A percentile compares a stretch with the other conserved stretches of the same genome.
Conservation (phyloP, 2,113 vertebrate species). For the Xiphophorus hellerii region DNA sequence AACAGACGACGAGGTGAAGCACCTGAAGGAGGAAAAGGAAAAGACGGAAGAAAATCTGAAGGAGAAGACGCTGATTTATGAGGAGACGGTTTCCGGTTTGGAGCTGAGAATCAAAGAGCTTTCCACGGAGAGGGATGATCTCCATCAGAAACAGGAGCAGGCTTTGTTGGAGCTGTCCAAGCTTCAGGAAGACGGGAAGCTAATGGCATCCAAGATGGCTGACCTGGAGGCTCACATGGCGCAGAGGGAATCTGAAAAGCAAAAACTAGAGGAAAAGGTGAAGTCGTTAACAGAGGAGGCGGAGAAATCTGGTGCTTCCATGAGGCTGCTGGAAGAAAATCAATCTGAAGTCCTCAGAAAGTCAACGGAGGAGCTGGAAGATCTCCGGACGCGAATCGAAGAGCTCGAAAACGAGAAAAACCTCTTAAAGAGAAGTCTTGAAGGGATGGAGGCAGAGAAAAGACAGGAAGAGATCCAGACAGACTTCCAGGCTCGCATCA, state of each 20-base stretch:
- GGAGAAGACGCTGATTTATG: conserved; percentile 64
- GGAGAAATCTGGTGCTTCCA: conserved; percentile 22
- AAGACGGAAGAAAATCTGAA: conserved; percentile 62
- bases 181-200: conserved; percentile 64
- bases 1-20: conserved; percentile 48
- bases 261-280: conserved; percentile 66
- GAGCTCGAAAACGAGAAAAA: conserved; percentile 72
- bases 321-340: conserved; percentile 76
- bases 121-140: conserved; percentile 67
- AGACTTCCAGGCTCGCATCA: conserved; percentile 80
- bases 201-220: conserved; percentile 62
- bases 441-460: conserved; percentile 74
- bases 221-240: conserved; percentile 76
- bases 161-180: conserved; percentile 71
- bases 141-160: conserved; percentile 79
- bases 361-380: conserved; percentile 33
- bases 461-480: conserved; percentile 52
- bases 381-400: conserved; percentile 51
- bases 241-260: conserved; percentile 71
- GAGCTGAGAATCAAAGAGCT: conserved; percentile 70
- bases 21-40: conserved; percentile 45
- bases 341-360: conserved; percentile 31
- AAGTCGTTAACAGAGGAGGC: conserved; percentile 76
- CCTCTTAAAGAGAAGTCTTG: conserved; percentile 71
- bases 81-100: conserved; percentile 66